Evolutionary conservation across 2,888 invertebrate genomes (phyloP), one percentile per base, ranked within the genome.

Genomic region (Lithophane semibrunnea): DNA sequence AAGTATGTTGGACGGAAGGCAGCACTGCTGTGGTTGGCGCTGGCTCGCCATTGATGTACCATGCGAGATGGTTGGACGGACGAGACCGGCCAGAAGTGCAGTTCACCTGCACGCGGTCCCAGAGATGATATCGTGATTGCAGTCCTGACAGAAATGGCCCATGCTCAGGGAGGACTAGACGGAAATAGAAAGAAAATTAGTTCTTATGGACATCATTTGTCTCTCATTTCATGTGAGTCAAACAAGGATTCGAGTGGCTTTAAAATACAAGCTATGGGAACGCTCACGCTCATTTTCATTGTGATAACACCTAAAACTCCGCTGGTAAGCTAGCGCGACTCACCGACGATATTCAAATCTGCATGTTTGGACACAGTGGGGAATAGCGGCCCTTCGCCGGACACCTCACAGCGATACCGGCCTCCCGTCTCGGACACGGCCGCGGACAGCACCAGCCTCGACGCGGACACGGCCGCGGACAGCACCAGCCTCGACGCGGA

Each of bases 11-110:
- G 12, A 72, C 29, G 3, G 75, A 29, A 24, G 79, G 90, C 9
- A 77, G 91, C 3, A 96, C 94, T 13, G 96, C 92, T 16, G 92
- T 92, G 49, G 94, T 90, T 73, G 97, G 96, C 65, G 97, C 97
- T 90, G 97, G 98, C 90, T 98, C 98, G 65, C 98, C 98, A 94
- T 98, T 98, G 94, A 98, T 98, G 96, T 98, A 98, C 98, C 98
- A 98, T 86, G 97, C 97, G 82, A 98, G 97, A 89, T 97, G 97
- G 80, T 98, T 98, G 9, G 98, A 97, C 12, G 98, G 98, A 90
- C 97, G 97, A 63, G 98, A 98, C 86, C 97, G 97, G 42, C 97
- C 98, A 70, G 98, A 98, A 42, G 98, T 98, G 95, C 98, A 98
- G 94, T 98, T 98, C 85, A 98, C 97, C 83, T 97, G 97, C 70